A percentile compares a stretch with the other conserved stretches of the same genome.
phyloP scores from a whole-genome alignment of 2,797 vertebrate genomes.

The Paramormyrops hopkinsi region DNA sequence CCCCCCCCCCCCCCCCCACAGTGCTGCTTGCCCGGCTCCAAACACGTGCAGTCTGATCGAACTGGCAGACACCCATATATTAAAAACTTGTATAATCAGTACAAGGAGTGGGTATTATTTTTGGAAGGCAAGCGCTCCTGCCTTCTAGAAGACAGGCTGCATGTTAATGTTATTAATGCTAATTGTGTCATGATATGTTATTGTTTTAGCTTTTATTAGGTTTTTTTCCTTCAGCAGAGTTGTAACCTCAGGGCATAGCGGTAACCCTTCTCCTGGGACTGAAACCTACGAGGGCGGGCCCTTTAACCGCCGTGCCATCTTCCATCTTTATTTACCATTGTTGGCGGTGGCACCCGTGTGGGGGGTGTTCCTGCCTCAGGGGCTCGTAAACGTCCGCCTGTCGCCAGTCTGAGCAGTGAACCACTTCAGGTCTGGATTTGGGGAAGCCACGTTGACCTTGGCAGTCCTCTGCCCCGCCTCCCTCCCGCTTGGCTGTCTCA shows the following conservation, averaged over 20 bases:
- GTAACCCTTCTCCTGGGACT: background rate
- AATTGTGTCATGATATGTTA: background rate
- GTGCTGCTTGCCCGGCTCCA: background rate
- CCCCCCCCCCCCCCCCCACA: background rate
- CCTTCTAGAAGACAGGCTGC: background rate
- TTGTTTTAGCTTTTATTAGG: background rate
- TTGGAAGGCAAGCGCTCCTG: background rate
- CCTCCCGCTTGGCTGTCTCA: slow-evolving; percentile 32
- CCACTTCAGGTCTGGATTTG: background rate
- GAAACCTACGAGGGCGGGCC: background rate
- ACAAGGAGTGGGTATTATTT: background rate
- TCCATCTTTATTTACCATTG: background rate
- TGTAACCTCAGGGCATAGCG: background rate
- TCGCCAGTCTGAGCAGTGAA: background rate
- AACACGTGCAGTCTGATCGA: background rate
- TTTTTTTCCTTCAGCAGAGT: background rate
- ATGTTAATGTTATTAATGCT: background rate
- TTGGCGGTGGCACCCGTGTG: background rate
- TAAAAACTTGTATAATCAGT: background rate
- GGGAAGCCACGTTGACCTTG: slow-evolving; percentile 11
- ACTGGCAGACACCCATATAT: background rate
- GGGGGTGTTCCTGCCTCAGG: background rate
- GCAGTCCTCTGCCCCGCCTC: slow-evolving; percentile 17
- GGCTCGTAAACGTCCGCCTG: background rate
- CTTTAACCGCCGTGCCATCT: background rate